Percentiles rank a stretch among this genome's conserved stretches.
phyloP scores from a whole-genome alignment of 2,797 vertebrate genomes.

The Gobionotothen gibberifrons region DNA sequence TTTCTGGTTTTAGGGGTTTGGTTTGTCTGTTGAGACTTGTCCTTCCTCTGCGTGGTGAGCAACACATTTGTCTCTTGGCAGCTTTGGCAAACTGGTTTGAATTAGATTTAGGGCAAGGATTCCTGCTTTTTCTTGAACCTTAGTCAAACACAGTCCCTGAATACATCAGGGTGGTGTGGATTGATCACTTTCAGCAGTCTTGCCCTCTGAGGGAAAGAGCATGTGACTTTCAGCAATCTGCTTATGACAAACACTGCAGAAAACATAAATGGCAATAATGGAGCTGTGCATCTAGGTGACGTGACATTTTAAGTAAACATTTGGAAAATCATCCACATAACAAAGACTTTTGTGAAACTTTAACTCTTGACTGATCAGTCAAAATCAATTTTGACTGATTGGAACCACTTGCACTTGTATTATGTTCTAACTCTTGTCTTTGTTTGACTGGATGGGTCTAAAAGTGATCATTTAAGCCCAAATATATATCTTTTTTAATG shows the following conservation, averaged over 20 bases:
- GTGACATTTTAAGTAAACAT: background rate
- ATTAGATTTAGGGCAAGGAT: background rate
- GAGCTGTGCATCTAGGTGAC: no score
- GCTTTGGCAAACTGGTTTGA: constrained; percentile 5
- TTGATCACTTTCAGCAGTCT: no score
- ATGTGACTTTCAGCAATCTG: background rate
- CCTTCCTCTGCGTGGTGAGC: background rate
- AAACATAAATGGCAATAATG: background rate
- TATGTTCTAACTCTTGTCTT: background rate
- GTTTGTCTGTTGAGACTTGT: constrained; percentile 18
- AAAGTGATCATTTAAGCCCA: background rate
- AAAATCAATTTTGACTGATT: no score
- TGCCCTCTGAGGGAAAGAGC: background rate
- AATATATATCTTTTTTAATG: no score
- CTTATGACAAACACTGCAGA: background rate
- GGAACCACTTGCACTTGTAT: background rate
- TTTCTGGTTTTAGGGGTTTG: constrained; percentile 8
- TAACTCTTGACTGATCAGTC: background rate
- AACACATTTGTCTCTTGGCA: constrained; percentile 17
- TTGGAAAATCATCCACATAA: background rate
- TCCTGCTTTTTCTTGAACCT: background rate
- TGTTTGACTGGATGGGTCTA: background rate
- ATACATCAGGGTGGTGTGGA: background rate
- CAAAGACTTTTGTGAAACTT: background rate
- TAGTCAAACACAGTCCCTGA: background rate